Evolutionary conservation across 2,888 invertebrate species (phyloP), one percentile per base, ranked within the genome.

Genomic region (Proisotoma minuta): DNA sequence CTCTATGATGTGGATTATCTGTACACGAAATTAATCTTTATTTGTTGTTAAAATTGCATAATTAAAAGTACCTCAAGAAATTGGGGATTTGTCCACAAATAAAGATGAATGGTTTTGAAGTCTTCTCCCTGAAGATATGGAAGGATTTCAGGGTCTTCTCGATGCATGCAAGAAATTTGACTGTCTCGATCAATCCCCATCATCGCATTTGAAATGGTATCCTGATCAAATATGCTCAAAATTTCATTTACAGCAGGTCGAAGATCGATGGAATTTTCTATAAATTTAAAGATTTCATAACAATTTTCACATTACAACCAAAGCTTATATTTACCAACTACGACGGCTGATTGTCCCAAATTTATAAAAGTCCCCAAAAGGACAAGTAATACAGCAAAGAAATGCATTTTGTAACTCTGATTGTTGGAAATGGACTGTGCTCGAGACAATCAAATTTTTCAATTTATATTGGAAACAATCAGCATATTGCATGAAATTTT

Each of bases 81-180:
- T 24, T 56, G 34, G 15, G 56, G 20, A 22, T 56, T 26, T 40
- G 23, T 56, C 56, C 56, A 56, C 3, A 56, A 22, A 43, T 23
- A 5, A 43, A 4, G 10, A 27, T 56, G 56, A 56, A 56, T 56
- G 3, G 43, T 43, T 10, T n/a, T 39, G 20, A 56, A 56, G 24
- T 56, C 39, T 10, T 20, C 23, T 12, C 43, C 24, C 4, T 24
- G 15, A 10, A 56, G 18, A n/a, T 56, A 56, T 15, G 39, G 34
- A 18, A 5, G 8, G 40, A 43, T 22, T 5, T 24, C n/a, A 18
- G 22, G 39, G 23, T 39, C 29, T 24, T 43, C 12, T 43, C 43
- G 26, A 34, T 34, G 8, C 8, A 34, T 34, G 23, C 53, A 53
- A 34, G 53, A 23, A 2, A 20, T 53, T 24, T 29, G 23, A 34